Percentiles rank a stretch among this genome's conserved stretches.
These are phyloP conservation scores for Lacerta bilineata DNA, from an alignment of 2,797 vertebrate species.

Conservation along the genomic window DNA sequence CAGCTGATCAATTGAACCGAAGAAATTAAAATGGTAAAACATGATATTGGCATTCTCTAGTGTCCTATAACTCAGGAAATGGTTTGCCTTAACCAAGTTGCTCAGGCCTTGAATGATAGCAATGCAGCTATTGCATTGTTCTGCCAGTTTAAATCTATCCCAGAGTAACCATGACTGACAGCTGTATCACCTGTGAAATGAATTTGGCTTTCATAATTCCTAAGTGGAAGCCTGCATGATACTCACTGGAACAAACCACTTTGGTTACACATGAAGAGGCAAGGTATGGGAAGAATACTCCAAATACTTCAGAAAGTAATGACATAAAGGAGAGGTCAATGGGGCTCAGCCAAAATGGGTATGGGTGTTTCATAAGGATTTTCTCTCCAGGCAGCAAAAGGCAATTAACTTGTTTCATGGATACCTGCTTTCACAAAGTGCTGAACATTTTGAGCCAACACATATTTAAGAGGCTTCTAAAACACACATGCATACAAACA, in stretches of 20 bases:
- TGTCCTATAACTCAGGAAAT: background rate
- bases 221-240: background rate
- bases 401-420: background rate
- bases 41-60: background rate
- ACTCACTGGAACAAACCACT: background rate
- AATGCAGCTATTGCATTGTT: constrained; percentile 4
- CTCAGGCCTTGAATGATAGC: background rate
- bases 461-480: background rate
- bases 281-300: background rate
- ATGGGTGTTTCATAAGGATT: background rate
- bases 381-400: background rate
- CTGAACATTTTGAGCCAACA: background rate
- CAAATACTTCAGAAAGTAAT: background rate
- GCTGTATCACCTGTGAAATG: constrained; percentile 16
- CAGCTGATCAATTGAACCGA: background rate
- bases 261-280: background rate
- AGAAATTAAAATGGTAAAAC: constrained; percentile 3
- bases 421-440: background rate
- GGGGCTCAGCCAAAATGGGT: background rate
- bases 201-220: constrained; percentile 12
- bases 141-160: constrained; percentile 6
- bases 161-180: background rate
- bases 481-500: background rate
- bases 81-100: background rate
- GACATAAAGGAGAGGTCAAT: background rate